Evolutionary conservation across 2,797 vertebrate genomes (phyloP).

Genomic region (Lerista edwardsae): DNA sequence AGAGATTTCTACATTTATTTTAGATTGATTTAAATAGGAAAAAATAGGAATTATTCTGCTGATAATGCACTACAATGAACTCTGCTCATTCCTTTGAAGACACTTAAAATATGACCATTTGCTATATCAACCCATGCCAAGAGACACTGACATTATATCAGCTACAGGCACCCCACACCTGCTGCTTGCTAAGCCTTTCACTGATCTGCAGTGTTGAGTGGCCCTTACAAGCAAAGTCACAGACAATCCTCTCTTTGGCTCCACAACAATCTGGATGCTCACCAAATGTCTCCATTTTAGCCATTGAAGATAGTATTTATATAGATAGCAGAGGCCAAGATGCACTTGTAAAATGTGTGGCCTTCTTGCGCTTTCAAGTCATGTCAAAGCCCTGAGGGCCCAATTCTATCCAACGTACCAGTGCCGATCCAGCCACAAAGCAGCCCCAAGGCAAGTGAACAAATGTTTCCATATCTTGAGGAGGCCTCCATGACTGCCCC

Average conservation of each 20-base stretch:
- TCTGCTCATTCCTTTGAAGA: constrained; percentile 71
- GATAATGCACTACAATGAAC: constrained; percentile 62
- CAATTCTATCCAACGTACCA: too few relatives aligned
- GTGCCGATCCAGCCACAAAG: too few relatives aligned
- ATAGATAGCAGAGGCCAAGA: constrained; percentile 13
- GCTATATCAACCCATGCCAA: constrained; percentile 52
- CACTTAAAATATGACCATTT: constrained; percentile 30
- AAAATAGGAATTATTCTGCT: constrained; percentile 44
- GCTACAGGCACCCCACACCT: constrained; percentile 60
- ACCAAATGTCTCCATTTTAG: constrained; percentile 47
- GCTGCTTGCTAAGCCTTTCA: constrained; percentile 39
- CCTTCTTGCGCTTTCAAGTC: constrained; percentile 16
- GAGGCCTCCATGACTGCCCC: too few relatives aligned
- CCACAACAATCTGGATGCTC: constrained; percentile 46
- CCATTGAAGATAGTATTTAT: constrained; percentile 33
- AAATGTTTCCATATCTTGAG: too few relatives aligned
- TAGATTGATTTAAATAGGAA: constrained; percentile 49
- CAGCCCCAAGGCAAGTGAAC: too few relatives aligned
- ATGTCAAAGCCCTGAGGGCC: background rate
- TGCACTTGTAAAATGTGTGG: background rate
- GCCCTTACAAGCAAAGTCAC: constrained; percentile 52
- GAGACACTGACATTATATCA: background rate
- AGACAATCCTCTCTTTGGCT: constrained; percentile 52
- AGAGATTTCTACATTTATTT: constrained; percentile 29
- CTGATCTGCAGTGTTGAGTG: constrained; percentile 35